Conservation (phyloP, 2,888 invertebrate genomes). For the Thereva unica region DNA sequence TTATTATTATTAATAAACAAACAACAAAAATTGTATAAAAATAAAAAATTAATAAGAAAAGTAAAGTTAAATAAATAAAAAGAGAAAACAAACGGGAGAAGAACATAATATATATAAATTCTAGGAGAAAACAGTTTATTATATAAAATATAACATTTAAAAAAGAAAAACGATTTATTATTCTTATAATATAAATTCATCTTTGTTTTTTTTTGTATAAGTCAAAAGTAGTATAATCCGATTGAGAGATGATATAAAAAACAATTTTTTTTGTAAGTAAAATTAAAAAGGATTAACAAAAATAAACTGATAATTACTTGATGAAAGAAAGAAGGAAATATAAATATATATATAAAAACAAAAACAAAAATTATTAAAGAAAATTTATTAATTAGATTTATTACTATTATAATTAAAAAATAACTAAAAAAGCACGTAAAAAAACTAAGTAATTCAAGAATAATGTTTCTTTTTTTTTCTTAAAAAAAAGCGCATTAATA, state of each 20-base stretch:
- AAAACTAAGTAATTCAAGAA: background rate
- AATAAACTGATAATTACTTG: constrained; percentile 12
- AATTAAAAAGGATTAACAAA: background rate
- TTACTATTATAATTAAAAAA: background rate
- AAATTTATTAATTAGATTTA: constrained; percentile 16
- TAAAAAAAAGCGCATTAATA: no score
- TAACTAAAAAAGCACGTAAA: background rate
- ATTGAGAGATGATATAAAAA: no score
- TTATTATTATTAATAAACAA: background rate
- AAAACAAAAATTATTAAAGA: constrained; percentile 9
- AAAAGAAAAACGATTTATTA: no score
- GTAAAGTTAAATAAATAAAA: background rate
- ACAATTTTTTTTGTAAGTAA: background rate
- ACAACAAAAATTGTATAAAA: background rate
- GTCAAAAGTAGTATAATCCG: no score
- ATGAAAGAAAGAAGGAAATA: constrained; percentile 23
- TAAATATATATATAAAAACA: constrained; percentile 4
- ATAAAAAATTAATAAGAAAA: no score
- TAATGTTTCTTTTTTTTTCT: no score
- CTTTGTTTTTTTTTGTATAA: no score
- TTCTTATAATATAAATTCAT: no score
- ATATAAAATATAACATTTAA: no score
- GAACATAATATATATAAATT: no score
- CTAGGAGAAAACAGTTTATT: no score
- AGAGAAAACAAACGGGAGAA: background rate